Evolutionary conservation across 2,113 vertebrate species (phyloP).

Genomic region (Pedionomus torquatus): DNA sequence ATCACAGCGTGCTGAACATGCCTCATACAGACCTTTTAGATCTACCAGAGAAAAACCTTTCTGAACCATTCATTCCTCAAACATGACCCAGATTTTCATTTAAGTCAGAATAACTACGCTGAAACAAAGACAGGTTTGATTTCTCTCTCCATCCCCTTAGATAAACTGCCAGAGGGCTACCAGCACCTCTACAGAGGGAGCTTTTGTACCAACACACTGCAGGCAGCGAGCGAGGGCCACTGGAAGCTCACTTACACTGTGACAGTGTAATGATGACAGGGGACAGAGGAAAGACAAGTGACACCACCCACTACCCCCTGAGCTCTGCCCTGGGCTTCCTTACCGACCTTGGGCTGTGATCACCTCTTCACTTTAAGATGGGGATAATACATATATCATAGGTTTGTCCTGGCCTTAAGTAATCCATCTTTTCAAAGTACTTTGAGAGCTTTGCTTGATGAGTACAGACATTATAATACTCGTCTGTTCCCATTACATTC

Average conservation of each 20-base stretch:
- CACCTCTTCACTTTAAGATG: slow-evolving; percentile 39
- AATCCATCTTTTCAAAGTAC: slow-evolving; percentile 56
- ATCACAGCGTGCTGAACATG: background rate
- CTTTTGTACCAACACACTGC: accelerated
- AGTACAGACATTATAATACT: slow-evolving; percentile 42
- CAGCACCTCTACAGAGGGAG: background rate
- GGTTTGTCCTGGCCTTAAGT: slow-evolving; percentile 37
- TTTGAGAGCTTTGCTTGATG: slow-evolving; percentile 60
- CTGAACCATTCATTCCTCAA: background rate
- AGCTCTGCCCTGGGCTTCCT: background rate
- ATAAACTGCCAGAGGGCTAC: background rate
- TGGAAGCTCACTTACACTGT: background rate
- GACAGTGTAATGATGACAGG: accelerated
- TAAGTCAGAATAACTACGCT: background rate
- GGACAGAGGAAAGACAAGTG: background rate
- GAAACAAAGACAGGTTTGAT: background rate
- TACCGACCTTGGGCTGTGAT: slow-evolving; percentile 14
- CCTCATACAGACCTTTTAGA: background rate
- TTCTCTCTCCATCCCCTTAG: background rate
- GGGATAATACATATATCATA: slow-evolving; percentile 49
- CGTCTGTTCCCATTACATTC: slow-evolving; percentile 19
- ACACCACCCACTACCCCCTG: background rate
- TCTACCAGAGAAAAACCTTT: accelerated
- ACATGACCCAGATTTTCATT: background rate
- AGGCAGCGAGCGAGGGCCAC: background rate